Conservation (phyloP, 2,113 vertebrate genomes). For the Pleuronectes platessa region DNA sequence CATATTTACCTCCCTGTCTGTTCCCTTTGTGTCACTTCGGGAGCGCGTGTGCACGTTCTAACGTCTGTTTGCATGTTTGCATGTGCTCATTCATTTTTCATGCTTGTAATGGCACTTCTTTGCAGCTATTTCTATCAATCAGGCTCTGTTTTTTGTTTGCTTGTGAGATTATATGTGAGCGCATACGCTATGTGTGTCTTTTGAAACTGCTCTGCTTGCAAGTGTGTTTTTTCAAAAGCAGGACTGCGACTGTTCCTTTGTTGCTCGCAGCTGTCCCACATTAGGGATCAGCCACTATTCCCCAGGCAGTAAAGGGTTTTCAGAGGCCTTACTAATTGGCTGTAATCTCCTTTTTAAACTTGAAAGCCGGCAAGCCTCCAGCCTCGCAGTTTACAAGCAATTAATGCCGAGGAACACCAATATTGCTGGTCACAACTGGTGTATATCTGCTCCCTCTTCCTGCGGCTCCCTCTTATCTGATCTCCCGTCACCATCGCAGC, state of each 20-base stretch:
- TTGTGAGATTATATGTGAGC: constrained; percentile 54
- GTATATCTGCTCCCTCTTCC: constrained; percentile 59
- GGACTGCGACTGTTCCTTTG: constrained; percentile 71
- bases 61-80: constrained; percentile 56
- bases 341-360: constrained; percentile 82
- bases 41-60: constrained; percentile 33
- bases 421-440: constrained; percentile 72
- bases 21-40: constrained; percentile 68
- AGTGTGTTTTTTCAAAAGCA: constrained; percentile 68
- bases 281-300: constrained; percentile 75
- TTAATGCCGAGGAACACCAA: constrained; percentile 75
- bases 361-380: constrained; percentile 76
- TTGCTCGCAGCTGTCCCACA: constrained; percentile 77
- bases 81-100: constrained; percentile 73
- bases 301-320: constrained; percentile 72
- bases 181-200: constrained; percentile 50
- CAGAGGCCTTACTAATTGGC: constrained; percentile 81
- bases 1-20: constrained; percentile 73
- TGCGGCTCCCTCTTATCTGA: constrained; percentile 60
- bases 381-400: constrained; percentile 80
- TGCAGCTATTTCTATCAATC: constrained; percentile 64
- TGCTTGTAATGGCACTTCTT: constrained; percentile 67
- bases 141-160: constrained; percentile 51
- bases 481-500: constrained; percentile 49
- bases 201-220: constrained; percentile 46